A percentile compares a stretch with the other conserved stretches of the same genome.
These are phyloP conservation scores for Drosophila orosa DNA, from an alignment of 1,140 invertebrate genomes.

Conservation along the genomic window DNA sequence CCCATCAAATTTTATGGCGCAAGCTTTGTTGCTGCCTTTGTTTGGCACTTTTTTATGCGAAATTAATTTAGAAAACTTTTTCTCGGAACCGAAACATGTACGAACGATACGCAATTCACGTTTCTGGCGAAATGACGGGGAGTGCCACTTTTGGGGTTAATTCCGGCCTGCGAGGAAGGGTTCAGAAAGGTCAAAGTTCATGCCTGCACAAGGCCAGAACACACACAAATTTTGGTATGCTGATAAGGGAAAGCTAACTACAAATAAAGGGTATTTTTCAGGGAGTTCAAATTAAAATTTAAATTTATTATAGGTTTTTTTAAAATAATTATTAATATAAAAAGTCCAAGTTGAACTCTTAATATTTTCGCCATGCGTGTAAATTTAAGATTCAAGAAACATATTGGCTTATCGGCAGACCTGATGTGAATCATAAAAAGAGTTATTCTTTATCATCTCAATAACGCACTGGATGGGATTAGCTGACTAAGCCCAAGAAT, in stretches of 20 bases:
- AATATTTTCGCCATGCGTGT: no score
- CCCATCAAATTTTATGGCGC: conserved; percentile 60
- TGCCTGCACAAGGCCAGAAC: background rate
- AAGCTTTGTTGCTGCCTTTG: conserved; percentile 28
- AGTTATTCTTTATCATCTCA: no score
- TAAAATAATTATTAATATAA: no score
- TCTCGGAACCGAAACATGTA: conserved; percentile 32
- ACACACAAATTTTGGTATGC: background rate
- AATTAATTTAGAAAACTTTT: conserved; percentile 78
- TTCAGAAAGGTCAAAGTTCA: conserved; percentile 38
- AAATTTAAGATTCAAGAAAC: no score
- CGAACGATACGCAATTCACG: conserved; percentile 38
- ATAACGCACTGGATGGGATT: no score
- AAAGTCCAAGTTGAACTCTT: no score
- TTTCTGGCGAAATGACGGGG: conserved; percentile 4
- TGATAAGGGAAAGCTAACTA: background rate
- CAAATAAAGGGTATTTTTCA: background rate
- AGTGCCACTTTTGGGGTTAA: conserved; percentile 31
- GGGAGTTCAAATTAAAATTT: no score
- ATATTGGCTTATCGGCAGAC: no score
- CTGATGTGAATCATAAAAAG: no score
- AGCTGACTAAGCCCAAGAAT: background rate
- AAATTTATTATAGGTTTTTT: no score
- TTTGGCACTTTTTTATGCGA: conserved; percentile 68
- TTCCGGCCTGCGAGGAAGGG: background rate